These are phyloP conservation scores for Gopherus flavomarginatus DNA, from an alignment of 2,113 vertebrate genomes.

Conservation along the genomic window DNA sequence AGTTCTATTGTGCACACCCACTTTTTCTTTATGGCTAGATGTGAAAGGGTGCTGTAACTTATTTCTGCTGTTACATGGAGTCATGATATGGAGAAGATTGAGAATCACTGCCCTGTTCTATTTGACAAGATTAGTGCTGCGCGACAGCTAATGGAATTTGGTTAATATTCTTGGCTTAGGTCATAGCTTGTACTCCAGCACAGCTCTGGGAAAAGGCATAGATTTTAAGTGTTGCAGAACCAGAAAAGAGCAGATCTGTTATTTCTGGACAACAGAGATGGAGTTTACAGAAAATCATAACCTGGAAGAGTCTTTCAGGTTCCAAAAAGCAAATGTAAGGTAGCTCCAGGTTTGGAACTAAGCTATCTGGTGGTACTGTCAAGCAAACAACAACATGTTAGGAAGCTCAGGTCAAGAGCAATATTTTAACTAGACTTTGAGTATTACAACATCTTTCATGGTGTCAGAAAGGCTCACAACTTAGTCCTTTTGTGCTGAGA, in stretches of 20 bases:
- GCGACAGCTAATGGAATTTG: not conserved
- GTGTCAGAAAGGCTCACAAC: not conserved
- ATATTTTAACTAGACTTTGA: not conserved
- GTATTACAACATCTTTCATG: not conserved
- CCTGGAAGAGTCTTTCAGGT: not conserved
- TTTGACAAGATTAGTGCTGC: not conserved
- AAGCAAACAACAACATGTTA: not conserved
- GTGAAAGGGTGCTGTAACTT: not conserved
- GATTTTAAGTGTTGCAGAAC: not conserved
- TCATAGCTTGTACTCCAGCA: not conserved
- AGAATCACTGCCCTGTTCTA: not conserved
- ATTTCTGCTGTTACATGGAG: not conserved
- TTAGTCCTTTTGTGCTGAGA: not conserved
- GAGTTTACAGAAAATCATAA: not conserved
- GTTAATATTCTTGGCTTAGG: not conserved
- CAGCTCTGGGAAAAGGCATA: not conserved
- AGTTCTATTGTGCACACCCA: not conserved
- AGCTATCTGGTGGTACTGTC: not conserved
- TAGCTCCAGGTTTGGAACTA: not conserved
- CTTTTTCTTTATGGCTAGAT: constrained; percentile 9
- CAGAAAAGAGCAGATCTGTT: not conserved
- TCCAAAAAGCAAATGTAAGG: not conserved
- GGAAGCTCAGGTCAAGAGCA: not conserved
- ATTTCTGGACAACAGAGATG: not conserved
- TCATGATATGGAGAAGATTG: not conserved